Evolutionary conservation across 2,113 vertebrate species (phyloP).

Genomic region (Ondatra zibethicus): DNA sequence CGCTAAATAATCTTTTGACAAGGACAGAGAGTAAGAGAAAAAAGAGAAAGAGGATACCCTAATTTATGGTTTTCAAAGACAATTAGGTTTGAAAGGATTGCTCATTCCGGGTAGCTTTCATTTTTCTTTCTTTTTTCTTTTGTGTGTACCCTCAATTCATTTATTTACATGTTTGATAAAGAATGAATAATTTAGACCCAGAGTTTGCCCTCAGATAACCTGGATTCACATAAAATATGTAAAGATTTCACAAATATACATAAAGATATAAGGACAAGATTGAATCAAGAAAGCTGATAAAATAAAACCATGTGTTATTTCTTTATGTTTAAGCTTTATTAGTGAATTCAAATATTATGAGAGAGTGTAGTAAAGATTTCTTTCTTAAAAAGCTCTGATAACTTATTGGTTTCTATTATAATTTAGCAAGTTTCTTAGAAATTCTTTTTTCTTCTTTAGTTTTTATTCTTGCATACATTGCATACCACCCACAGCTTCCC

Average conservation of each 20-base stretch:
- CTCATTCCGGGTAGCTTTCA: slow-evolving; percentile 9
- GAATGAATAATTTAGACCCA: background rate
- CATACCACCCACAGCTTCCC: background rate
- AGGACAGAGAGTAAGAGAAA: slow-evolving; percentile 26
- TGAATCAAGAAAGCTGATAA: background rate
- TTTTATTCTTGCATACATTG: background rate
- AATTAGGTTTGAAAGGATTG: slow-evolving; percentile 32
- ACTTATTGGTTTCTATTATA: background rate
- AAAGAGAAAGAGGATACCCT: background rate
- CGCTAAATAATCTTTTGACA: slow-evolving; percentile 56
- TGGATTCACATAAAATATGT: background rate
- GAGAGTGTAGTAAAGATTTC: background rate
- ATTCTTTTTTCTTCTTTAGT: background rate
- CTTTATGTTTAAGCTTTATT: background rate
- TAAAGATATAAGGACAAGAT: too few relatives aligned
- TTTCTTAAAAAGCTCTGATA: background rate
- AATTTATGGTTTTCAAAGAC: slow-evolving; percentile 44
- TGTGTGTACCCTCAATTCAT: background rate
- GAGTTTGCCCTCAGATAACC: background rate
- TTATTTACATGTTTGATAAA: background rate
- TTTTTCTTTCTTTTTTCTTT: background rate
- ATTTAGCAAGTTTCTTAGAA: background rate
- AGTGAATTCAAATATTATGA: background rate
- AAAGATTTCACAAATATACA: background rate
- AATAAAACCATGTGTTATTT: background rate